phyloP scores from a whole-genome alignment of 2,113 vertebrate genomes.

The Rhynchopsitta pachyrhyncha region DNA sequence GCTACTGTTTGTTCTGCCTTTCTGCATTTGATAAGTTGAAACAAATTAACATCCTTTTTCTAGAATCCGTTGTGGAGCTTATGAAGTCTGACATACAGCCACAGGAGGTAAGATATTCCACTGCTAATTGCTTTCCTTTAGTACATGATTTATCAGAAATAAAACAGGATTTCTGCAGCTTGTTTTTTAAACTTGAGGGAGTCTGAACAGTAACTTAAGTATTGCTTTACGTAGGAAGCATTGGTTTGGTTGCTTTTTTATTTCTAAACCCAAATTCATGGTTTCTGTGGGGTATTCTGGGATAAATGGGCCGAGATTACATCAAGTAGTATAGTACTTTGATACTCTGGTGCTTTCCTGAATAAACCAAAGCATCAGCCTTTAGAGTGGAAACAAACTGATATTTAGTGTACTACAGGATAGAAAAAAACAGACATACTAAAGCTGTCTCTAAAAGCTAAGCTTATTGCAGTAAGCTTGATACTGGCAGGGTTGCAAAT shows the following conservation, averaged over 20 bases:
- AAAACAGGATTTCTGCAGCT: not conserved
- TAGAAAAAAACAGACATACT: not conserved
- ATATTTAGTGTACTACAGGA: not conserved
- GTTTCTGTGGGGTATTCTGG: not conserved
- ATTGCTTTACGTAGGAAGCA: not conserved
- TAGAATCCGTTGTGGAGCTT: constrained; percentile 73
- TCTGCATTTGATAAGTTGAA: constrained; percentile 25
- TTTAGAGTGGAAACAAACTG: not conserved
- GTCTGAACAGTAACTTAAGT: not conserved
- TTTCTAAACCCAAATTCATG: not conserved
- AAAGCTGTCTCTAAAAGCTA: not conserved
- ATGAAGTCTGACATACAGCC: constrained; percentile 78
- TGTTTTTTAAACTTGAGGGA: not conserved
- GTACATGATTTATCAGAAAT: not conserved
- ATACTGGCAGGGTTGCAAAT: not conserved
- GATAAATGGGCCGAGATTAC: not conserved
- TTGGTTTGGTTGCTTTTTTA: not conserved
- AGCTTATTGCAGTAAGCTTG: not conserved
- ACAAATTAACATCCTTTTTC: constrained; percentile 47
- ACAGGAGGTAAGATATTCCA: constrained; percentile 80
- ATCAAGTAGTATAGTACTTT: not conserved
- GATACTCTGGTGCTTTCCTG: not conserved
- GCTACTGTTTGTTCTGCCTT: not conserved
- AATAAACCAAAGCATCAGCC: not conserved
- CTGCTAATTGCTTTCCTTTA: not conserved